Evolutionary conservation across 2,797 vertebrate genomes (phyloP).

Genomic region (Eulemur mongoz): DNA sequence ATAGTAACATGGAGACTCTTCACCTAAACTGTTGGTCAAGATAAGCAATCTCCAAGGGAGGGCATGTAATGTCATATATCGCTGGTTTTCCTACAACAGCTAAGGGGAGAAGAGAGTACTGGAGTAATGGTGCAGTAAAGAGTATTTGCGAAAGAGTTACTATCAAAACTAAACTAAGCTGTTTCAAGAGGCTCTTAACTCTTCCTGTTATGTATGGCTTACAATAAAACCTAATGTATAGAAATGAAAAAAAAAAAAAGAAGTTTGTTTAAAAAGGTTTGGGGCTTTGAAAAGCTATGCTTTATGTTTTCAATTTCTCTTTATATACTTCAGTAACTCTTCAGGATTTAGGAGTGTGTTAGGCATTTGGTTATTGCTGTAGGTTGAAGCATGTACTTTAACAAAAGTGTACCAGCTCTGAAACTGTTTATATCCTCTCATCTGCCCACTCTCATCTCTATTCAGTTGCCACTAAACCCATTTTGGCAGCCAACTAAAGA

Average conservation of each 20-base stretch:
- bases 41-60: not conserved
- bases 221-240: slow-evolving; percentile 60
- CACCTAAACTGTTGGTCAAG: not conserved
- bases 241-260: slow-evolving; percentile 32
- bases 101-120: not conserved
- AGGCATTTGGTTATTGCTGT: slow-evolving; percentile 6
- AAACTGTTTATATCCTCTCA: not conserved
- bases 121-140: not conserved
- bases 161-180: slow-evolving; percentile 33
- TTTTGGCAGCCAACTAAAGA: not conserved
- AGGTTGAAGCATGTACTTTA: not conserved
- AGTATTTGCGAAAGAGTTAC: slow-evolving; percentile 35
- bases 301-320: slow-evolving; percentile 63
- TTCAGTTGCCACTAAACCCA: not conserved
- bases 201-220: slow-evolving; percentile 31
- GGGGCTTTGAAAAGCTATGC: slow-evolving; percentile 43
- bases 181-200: slow-evolving; percentile 58
- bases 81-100: not conserved
- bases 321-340: slow-evolving; percentile 50
- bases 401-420: not conserved
- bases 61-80: not conserved
- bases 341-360: slow-evolving; percentile 43
- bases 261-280: slow-evolving; percentile 54
- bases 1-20: not conserved
- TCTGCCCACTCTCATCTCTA: not conserved